Conservation (phyloP, 2,113 vertebrate species). For the Pseudopipra pipra region DNA sequence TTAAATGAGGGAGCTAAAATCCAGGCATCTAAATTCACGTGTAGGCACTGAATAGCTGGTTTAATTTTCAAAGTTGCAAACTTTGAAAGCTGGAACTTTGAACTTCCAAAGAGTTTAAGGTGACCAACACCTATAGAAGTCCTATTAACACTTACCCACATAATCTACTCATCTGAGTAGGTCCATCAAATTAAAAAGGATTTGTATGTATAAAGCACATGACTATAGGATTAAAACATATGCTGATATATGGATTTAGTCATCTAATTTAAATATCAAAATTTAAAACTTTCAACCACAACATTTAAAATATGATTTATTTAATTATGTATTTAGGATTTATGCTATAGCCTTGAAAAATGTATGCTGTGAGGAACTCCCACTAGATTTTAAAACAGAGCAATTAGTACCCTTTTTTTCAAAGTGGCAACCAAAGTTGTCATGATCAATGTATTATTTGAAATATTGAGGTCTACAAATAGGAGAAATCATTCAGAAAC, state of each 20-base stretch:
- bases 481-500: not conserved
- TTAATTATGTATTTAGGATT: not conserved
- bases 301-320: not conserved
- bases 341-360: not conserved
- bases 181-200: not conserved
- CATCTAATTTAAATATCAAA: not conserved
- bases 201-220: not conserved
- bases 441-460: not conserved
- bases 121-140: not conserved
- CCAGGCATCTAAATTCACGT: slow-evolving; percentile 27
- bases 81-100: not conserved
- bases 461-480: not conserved
- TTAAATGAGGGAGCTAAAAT: slow-evolving; percentile 2
- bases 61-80: slow-evolving; percentile 21
- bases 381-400: not conserved
- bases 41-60: slow-evolving; percentile 55
- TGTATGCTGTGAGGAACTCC: not conserved
- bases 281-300: not conserved
- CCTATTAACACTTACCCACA: not conserved
- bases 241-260: not conserved
- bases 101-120: slow-evolving; percentile 10
- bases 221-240: not conserved
- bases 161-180: slow-evolving; percentile 12
- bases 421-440: not conserved
- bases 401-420: not conserved